Conservation (phyloP, 2,113 vertebrate genomes). For the Corvus moneduloides region DNA sequence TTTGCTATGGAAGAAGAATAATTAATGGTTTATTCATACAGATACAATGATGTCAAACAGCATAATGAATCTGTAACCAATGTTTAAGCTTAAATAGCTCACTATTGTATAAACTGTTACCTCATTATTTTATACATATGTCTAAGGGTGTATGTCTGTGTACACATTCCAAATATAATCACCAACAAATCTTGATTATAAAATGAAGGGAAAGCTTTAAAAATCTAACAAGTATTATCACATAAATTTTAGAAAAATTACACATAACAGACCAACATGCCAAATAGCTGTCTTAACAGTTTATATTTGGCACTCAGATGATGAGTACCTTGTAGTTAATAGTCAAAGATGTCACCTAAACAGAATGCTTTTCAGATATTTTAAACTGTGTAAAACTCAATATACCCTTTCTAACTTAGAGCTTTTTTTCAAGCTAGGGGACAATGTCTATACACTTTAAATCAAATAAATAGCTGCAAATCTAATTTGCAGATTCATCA, state of each 20-base stretch:
- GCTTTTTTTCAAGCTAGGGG: background rate
- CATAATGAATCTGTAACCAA: background rate
- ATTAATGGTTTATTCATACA: background rate
- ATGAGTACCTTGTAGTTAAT: background rate
- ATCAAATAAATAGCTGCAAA: background rate
- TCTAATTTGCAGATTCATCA: background rate
- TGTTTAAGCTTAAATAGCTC: background rate
- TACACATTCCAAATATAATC: background rate
- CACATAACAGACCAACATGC: background rate
- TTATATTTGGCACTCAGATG: background rate
- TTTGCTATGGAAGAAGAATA: background rate
- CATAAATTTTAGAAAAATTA: background rate
- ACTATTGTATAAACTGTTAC: background rate
- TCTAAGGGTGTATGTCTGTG: background rate
- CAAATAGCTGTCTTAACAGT: slow-evolving; percentile 3
- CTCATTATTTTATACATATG: background rate
- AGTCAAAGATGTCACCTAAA: background rate
- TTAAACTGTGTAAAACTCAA: background rate
- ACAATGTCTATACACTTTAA: background rate
- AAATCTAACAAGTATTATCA: background rate
- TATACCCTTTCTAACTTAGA: background rate
- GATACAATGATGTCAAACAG: background rate
- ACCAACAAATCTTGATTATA: background rate
- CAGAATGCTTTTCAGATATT: background rate
- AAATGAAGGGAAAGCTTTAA: background rate